These are phyloP conservation scores for Patella ulyssiponensis DNA, from an alignment of 2,888 invertebrate species.

Conservation along the genomic window DNA sequence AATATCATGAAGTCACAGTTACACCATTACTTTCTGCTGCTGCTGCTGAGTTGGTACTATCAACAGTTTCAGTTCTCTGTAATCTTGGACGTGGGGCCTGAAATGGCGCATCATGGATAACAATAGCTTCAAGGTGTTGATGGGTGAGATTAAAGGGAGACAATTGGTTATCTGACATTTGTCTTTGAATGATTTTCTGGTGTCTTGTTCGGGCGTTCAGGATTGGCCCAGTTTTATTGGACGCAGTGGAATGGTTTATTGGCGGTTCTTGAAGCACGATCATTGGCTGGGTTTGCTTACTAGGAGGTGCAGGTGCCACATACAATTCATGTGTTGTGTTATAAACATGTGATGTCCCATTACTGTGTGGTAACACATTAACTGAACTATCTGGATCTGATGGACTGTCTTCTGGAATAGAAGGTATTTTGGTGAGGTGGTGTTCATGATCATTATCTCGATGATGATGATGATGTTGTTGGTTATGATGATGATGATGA, in stretches of 20 bases:
- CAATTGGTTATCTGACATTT: conserved; percentile 56
- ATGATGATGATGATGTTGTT: background rate
- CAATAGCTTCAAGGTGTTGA: conserved; percentile 56
- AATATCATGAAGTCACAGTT: background rate
- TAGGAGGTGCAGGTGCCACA: conserved; percentile 44
- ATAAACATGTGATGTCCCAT: background rate
- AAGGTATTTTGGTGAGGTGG: background rate
- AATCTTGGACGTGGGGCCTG: conserved; percentile 44
- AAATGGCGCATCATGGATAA: conserved; percentile 56
- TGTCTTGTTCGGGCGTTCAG: conserved; percentile 50
- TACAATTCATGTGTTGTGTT: conserved; percentile 22
- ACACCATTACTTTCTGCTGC: conserved; percentile 1
- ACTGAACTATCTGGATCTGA: background rate
- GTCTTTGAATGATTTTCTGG: conserved; percentile 49
- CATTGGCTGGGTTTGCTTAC: conserved; percentile 52
- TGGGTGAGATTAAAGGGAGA: conserved; percentile 52
- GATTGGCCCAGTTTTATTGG: conserved; percentile 37
- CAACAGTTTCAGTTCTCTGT: conserved; percentile 23
- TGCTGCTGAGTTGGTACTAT: background rate
- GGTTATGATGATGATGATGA: conserved; percentile 15
- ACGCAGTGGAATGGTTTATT: conserved; percentile 33
- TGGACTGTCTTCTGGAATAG: conserved; percentile 6
- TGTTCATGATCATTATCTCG: conserved; percentile 11
- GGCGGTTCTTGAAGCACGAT: conserved; percentile 57
- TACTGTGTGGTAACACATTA: background rate